A percentile compares a stretch with the other conserved stretches of the same genome.
These are phyloP conservation scores for Euzetes globulus DNA, from an alignment of 2,888 invertebrate species.

Conservation along the genomic window DNA sequence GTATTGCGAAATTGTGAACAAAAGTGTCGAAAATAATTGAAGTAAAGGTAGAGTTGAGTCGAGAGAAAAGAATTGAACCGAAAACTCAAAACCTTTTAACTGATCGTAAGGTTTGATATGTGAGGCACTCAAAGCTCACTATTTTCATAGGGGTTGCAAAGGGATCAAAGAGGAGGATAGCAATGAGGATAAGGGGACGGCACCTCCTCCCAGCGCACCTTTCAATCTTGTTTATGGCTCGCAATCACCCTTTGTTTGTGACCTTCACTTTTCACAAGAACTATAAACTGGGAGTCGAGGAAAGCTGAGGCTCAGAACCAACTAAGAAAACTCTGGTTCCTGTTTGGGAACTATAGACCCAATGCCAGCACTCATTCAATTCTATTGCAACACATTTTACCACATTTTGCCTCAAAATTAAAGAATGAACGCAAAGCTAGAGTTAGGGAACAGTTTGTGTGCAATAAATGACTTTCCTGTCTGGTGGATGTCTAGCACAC, in stretches of 20 bases:
- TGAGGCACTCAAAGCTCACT: background rate
- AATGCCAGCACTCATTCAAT: background rate
- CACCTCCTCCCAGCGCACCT: background rate
- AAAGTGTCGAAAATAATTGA: background rate
- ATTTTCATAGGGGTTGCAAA: background rate
- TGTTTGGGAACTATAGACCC: background rate
- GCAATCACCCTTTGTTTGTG: slow-evolving; percentile 18
- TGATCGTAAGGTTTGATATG: slow-evolving; percentile 6
- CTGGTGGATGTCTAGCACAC: slow-evolving; percentile 26
- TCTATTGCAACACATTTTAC: background rate
- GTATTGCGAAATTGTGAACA: background rate
- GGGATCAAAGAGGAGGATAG: background rate
- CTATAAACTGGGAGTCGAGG: background rate
- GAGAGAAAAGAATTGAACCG: background rate
- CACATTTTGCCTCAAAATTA: background rate
- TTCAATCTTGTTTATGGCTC: slow-evolving; percentile 11
- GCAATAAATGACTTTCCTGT: slow-evolving; percentile 29
- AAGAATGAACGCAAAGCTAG: background rate
- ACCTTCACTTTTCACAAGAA: slow-evolving; percentile 2
- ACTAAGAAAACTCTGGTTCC: slow-evolving; percentile 14
- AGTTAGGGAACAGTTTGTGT: slow-evolving; percentile 5
- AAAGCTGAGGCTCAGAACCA: background rate
- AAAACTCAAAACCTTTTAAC: background rate
- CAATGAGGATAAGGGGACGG: background rate
- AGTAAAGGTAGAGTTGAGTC: background rate